A percentile compares a stretch with the other conserved stretches of the same genome.
These are phyloP conservation scores for Madoqua kirkii DNA, from an alignment of 2,113 vertebrate species.

Conservation along the genomic window DNA sequence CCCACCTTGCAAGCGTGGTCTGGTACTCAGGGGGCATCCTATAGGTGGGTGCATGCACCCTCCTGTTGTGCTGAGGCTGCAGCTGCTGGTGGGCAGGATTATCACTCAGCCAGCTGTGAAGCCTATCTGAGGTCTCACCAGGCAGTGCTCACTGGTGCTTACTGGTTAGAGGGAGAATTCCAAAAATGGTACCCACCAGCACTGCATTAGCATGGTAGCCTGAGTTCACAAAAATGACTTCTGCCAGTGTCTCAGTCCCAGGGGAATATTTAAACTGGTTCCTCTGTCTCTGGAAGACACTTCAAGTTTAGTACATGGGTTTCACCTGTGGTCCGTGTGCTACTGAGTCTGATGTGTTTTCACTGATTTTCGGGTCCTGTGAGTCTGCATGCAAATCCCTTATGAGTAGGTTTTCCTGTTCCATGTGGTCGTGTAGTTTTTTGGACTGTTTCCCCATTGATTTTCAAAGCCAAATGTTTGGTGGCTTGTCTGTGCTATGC, in stretches of 20 bases:
- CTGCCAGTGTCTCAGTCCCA: neutral
- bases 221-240: neutral
- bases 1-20: neutral
- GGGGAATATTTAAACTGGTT: neutral
- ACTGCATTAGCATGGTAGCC: neutral
- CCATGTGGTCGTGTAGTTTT: neutral
- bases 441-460: neutral
- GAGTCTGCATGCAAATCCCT: neutral
- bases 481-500: neutral
- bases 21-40: neutral
- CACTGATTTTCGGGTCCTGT: neutral
- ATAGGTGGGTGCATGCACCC: neutral
- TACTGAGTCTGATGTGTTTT: neutral
- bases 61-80: neutral
- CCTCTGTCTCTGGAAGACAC: neutral
- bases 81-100: neutral
- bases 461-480: neutral
- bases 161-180: neutral
- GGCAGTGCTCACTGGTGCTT: neutral
- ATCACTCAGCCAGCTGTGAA: neutral
- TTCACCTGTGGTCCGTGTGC: neutral
- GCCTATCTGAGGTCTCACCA: neutral
- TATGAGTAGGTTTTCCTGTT: neutral
- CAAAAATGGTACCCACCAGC: neutral
- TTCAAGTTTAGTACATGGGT: too few relatives aligned